Evolutionary conservation across 2,888 invertebrate species (phyloP).

Genomic region (Conomelus anceps): DNA sequence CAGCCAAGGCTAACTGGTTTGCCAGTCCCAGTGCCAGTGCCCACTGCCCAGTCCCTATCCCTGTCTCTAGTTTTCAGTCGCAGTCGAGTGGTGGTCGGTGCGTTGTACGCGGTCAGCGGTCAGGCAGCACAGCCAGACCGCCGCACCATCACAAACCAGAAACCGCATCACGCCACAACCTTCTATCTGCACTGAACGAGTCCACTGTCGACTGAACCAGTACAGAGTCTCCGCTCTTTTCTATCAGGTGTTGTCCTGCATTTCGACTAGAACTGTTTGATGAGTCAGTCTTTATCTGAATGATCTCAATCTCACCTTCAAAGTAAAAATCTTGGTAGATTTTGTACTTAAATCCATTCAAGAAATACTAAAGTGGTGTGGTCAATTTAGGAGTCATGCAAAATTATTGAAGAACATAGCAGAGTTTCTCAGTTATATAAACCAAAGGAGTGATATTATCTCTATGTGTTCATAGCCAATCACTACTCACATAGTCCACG

Average conservation of each 20-base stretch:
- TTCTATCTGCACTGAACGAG: background rate
- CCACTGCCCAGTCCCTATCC: background rate
- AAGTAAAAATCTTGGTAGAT: too few relatives aligned
- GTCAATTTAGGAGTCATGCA: too few relatives aligned
- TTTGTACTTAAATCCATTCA: too few relatives aligned
- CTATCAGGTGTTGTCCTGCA: background rate
- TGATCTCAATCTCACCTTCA: too few relatives aligned
- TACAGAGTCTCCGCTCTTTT: too few relatives aligned
- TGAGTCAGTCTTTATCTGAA: background rate
- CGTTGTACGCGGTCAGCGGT: background rate
- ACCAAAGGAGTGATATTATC: too few relatives aligned
- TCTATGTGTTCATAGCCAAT: too few relatives aligned
- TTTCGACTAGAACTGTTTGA: background rate
- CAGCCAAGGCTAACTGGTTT: background rate
- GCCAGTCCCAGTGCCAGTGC: background rate
- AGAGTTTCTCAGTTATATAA: too few relatives aligned
- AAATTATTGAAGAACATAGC: too few relatives aligned
- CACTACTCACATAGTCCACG: too few relatives aligned
- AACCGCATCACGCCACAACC: background rate
- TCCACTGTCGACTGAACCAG: too few relatives aligned
- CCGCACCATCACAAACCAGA: background rate
- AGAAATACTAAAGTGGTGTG: too few relatives aligned
- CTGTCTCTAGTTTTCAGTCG: background rate
- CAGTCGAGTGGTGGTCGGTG: background rate
- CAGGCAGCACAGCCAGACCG: background rate